phyloP scores from a whole-genome alignment of 1,140 invertebrate species.

The Drosophila gunungcola region DNA sequence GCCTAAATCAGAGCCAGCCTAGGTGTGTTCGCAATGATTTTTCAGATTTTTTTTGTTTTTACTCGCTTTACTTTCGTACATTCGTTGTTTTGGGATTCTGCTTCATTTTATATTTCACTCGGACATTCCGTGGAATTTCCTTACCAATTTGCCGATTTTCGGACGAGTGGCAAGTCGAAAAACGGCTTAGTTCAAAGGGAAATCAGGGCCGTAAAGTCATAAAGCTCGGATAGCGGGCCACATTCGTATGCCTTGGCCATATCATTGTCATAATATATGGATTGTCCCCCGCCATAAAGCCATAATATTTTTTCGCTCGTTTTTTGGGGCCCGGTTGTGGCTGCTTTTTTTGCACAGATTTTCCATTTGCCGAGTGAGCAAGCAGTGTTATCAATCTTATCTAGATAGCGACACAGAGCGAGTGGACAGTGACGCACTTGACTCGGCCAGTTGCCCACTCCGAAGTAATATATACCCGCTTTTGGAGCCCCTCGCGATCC shows the following conservation, averaged over 20 bases:
- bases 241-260: slow-evolving; percentile 18
- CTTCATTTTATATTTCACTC: background rate
- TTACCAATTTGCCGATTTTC: background rate
- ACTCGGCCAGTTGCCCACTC: slow-evolving; percentile 46
- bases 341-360: slow-evolving; percentile 64
- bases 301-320: slow-evolving; percentile 47
- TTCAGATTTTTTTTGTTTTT: slow-evolving; percentile 47
- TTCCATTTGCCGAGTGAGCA: slow-evolving; percentile 49
- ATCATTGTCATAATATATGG: slow-evolving; percentile 69
- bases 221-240: slow-evolving; percentile 40
- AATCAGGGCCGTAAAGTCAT: slow-evolving; percentile 76
- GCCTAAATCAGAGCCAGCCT: slow-evolving; percentile 68
- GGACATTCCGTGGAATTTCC: slow-evolving; percentile 8
- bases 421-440: slow-evolving; percentile 76
- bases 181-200: slow-evolving; percentile 62
- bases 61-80: slow-evolving; percentile 5
- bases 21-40: slow-evolving; percentile 75
- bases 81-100: slow-evolving; percentile 10
- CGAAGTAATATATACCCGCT: background rate
- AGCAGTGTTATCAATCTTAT: slow-evolving; percentile 66
- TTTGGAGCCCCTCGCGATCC: background rate
- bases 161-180: slow-evolving; percentile 1
- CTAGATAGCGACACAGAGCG: slow-evolving; percentile 60
- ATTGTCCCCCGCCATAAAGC: slow-evolving; percentile 39
- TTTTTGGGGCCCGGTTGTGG: slow-evolving; percentile 12